Evolutionary conservation across 2,888 invertebrate species (phyloP).

Genomic region (Drosophila prostipennis): DNA sequence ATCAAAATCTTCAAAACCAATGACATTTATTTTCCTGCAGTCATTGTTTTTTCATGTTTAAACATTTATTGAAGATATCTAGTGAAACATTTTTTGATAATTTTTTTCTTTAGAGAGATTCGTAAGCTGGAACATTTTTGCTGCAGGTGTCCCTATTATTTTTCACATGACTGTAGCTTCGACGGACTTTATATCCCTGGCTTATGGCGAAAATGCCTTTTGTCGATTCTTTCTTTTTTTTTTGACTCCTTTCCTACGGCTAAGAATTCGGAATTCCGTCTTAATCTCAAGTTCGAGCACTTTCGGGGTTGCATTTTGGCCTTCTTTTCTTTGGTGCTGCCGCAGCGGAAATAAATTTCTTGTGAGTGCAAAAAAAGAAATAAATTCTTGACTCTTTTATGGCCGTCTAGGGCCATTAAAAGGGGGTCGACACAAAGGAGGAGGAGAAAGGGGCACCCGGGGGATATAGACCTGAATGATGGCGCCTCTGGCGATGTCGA

Average conservation of each 20-base stretch:
- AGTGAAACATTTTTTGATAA: too few species aligned
- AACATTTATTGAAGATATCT: too few species aligned
- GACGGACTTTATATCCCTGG: conserved; percentile 18
- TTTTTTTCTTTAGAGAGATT: too few species aligned
- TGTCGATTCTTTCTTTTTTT: conserved; percentile 16
- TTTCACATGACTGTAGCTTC: too few species aligned
- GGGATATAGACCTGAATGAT: conserved; percentile 49
- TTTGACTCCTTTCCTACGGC: conserved; percentile 12
- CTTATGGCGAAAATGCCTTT: conserved; percentile 27
- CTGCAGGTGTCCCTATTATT: too few species aligned
- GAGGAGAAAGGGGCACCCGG: conserved; percentile 6
- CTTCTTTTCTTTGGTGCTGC: conserved; percentile 26
- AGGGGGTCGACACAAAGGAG: not conserved
- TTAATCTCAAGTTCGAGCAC: conserved; percentile 29
- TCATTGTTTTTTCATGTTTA: too few species aligned
- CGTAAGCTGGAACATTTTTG: too few species aligned
- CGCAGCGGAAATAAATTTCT: conserved; percentile 69
- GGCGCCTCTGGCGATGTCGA: conserved; percentile 57
- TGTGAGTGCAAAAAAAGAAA: conserved; percentile 56
- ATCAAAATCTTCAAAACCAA: too few species aligned
- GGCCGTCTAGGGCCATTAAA: conserved; percentile 72
- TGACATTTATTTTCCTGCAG: too few species aligned
- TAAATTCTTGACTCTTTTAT: conserved; percentile 73
- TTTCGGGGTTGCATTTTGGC: conserved; percentile 20
- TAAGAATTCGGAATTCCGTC: conserved; percentile 31